A percentile compares a stretch with the other conserved stretches of the same genome.
phyloP scores from a whole-genome alignment of 1,140 invertebrate species.

The Carcinoscorpius rotundicauda region DNA sequence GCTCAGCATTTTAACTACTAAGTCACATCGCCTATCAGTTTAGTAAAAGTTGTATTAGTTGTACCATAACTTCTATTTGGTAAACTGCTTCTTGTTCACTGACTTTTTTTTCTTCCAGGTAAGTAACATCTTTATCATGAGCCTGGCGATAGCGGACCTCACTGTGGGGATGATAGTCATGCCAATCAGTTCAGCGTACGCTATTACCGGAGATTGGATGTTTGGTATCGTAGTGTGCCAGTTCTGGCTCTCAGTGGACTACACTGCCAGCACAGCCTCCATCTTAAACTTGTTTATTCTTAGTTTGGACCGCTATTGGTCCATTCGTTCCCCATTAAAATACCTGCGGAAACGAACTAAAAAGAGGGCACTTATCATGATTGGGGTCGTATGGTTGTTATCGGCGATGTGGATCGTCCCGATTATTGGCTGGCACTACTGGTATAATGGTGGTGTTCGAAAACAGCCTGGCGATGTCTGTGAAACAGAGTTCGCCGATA shows the following conservation, averaged over 20 bases:
- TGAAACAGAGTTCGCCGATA: slow-evolving; percentile 41
- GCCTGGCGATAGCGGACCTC: slow-evolving; percentile 48
- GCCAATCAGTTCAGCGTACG: slow-evolving; percentile 48
- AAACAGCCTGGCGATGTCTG: slow-evolving; percentile 26
- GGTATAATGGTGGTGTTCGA: slow-evolving; percentile 20
- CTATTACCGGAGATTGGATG: slow-evolving; percentile 44
- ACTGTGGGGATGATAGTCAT: slow-evolving; percentile 49
- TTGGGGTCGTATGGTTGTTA: slow-evolving; percentile 40
- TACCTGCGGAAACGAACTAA: slow-evolving; percentile 47
- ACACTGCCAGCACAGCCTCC: slow-evolving; percentile 49
- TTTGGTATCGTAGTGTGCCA: slow-evolving; percentile 42
- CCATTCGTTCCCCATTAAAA: slow-evolving; percentile 46
- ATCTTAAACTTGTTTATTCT: slow-evolving; percentile 47
- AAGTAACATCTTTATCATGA: slow-evolving; percentile 52
- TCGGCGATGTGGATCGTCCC: slow-evolving; percentile 41
- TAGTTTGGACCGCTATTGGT: slow-evolving; percentile 39
- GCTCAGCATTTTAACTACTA: too few relatives aligned
- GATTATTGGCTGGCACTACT: slow-evolving; percentile 39
- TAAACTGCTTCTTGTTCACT: too few relatives aligned
- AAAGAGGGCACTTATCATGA: slow-evolving; percentile 41
- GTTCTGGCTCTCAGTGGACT: slow-evolving; percentile 43
- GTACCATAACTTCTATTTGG: too few relatives aligned
- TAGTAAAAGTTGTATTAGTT: too few relatives aligned
- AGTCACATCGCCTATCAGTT: too few relatives aligned
- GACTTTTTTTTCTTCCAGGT: slow-evolving; percentile 31